Evolutionary conservation across 2,888 invertebrate species (phyloP).

Genomic region (Drosophila borealis): DNA sequence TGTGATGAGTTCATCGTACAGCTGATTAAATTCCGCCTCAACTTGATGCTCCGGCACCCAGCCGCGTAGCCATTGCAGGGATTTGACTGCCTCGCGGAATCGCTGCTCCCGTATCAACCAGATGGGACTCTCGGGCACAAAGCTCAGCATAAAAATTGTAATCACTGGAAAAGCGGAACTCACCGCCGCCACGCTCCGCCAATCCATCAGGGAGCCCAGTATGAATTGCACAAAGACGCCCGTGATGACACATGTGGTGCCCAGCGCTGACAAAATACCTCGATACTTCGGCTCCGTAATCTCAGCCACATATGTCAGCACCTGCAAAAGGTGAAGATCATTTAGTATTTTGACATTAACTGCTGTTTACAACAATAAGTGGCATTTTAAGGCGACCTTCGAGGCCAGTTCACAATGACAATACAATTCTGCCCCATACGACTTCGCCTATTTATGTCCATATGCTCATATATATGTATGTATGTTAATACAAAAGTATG

Average conservation of each 20-base stretch:
- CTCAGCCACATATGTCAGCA: conserved; percentile 93
- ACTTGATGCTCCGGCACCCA: conserved; percentile 89
- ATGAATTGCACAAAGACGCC: conserved; percentile 92
- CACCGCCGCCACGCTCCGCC: conserved; percentile 90
- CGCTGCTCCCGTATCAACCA: conserved; percentile 91
- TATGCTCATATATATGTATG: not conserved
- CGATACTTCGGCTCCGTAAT: conserved; percentile 92
- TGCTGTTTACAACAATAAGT: conserved; percentile 2
- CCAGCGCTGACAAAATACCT: conserved; percentile 89
- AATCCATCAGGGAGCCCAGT: conserved; percentile 89
- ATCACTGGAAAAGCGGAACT: conserved; percentile 88
- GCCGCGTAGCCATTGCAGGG: conserved; percentile 92
- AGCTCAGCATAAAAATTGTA: conserved; percentile 88
- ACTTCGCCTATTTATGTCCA: not conserved
- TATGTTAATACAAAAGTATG: not conserved
- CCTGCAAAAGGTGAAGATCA: conserved; percentile 84
- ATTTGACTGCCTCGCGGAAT: conserved; percentile 88
- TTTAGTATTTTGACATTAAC: conserved; percentile 13
- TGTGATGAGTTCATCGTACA: conserved; percentile 82
- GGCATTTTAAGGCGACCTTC: conserved; percentile 22
- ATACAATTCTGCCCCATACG: conserved; percentile 2
- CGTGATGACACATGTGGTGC: conserved; percentile 90
- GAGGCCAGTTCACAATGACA: conserved; percentile 22
- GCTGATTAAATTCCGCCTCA: conserved; percentile 85
- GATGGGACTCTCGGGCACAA: conserved; percentile 93